phyloP scores from a whole-genome alignment of 2,113 vertebrate species.

The Gymnarchus niloticus region DNA sequence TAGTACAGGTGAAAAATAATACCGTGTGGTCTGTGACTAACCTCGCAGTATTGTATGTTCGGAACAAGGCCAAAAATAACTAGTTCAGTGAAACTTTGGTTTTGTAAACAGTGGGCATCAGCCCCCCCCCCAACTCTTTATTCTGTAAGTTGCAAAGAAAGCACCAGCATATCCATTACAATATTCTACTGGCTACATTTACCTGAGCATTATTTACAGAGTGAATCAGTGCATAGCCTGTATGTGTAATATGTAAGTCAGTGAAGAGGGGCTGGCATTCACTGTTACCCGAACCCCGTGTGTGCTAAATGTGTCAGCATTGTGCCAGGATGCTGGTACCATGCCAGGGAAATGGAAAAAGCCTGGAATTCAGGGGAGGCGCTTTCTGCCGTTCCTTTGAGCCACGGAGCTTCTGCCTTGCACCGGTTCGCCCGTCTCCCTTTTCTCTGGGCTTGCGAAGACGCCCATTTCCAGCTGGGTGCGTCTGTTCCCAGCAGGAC shows the following conservation, averaged over 20 bases:
- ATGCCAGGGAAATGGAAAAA: conserved; percentile 17
- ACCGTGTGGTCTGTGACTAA: background rate
- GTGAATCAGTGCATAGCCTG: background rate
- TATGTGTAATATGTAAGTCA: background rate
- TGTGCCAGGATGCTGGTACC: background rate
- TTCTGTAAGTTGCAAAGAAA: background rate
- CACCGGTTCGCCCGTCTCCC: background rate
- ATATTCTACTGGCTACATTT: background rate
- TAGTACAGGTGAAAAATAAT: conserved; percentile 1
- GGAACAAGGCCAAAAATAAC: background rate
- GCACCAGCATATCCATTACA: background rate
- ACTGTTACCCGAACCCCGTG: background rate
- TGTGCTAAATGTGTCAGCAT: conserved; percentile 11
- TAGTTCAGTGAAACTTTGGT: conserved; percentile 2
- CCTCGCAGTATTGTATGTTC: background rate
- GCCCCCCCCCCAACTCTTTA: background rate
- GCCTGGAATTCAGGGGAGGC: conserved; percentile 15
- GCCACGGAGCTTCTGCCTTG: background rate
- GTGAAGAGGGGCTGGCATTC: background rate
- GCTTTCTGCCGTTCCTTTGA: background rate
- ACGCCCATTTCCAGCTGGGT: background rate
- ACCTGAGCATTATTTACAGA: background rate
- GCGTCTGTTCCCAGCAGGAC: background rate
- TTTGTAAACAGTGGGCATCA: background rate
- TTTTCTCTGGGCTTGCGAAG: background rate